Base-by-base conservation (phyloP, 2,797 vertebrate genomes). In the Epinephelus coioides region DNA sequence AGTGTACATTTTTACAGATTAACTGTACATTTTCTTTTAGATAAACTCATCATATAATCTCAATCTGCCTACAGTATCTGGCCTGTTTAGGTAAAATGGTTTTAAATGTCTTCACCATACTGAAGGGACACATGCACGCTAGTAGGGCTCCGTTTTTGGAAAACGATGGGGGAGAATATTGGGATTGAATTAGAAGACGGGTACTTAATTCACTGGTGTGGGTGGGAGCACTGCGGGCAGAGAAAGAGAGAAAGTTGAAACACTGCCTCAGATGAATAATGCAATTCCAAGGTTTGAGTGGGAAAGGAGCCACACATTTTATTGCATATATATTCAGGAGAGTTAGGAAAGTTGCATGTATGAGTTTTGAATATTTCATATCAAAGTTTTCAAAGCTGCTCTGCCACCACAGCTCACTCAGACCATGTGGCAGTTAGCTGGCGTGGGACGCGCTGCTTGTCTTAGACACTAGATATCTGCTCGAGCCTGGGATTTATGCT, bases 241-340 rank as follows among this genome's bases (percentile, higher is more conserved):
- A 74, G 79, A 76, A 69, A 75, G 73, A 79, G 78, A 85, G 86
- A 88, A 82, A 85, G 86, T 71, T 89, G 86, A 90, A 93, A 91
- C 90, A 86, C 82, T 78, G 72, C 83, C 81, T 89, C 74, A 88
- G 91, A 94, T 91, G 91, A 94, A 93, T 93, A 89, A 93, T 92
- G 92, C 69, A 93, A 91, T 89, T 86, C 74, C 60, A 86, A 70
- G 70, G 78, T 86, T 86, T 91, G 86, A 84, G 88, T 80, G 86
- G 84, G 82, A 92, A 87, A 77, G 79, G 77, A 86, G 85, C 75
- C 79, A 61, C 77, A 54, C 74, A 74, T 88, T 88, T 87, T 73
- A 83, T 82, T 87, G 80, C 92, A 86, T 80, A 85, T 88, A 82
- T 86, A 86, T 86, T 74, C 81, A 86, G 71, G 38, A 54, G 68